phyloP scores from a whole-genome alignment of 1,140 invertebrate genomes.

The Drosophila sturtevanti region DNA sequence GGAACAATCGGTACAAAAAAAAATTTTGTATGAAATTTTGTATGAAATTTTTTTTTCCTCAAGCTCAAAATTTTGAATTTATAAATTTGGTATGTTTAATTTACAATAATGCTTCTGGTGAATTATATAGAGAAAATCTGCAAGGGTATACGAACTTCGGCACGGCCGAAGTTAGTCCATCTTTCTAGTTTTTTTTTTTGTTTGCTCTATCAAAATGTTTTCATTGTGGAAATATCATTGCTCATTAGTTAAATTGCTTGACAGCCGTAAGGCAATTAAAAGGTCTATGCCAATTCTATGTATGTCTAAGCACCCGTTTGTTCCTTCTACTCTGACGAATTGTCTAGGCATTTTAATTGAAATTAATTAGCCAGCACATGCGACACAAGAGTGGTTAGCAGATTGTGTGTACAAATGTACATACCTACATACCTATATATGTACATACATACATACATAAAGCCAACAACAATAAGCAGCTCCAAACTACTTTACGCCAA shows the following conservation, averaged over 20 bases:
- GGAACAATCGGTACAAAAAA: no score
- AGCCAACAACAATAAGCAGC: constrained; percentile 45
- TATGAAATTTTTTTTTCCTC: no score
- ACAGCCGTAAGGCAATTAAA: constrained; percentile 75
- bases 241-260: constrained; percentile 50
- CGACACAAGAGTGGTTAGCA: constrained; percentile 57
- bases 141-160: no score
- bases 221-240: constrained; percentile 18
- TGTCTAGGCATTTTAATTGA: constrained; percentile 79
- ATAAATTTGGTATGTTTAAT: no score
- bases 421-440: no score
- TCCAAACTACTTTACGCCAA: constrained; percentile 72
- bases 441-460: constrained; percentile 10
- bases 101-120: no score
- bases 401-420: constrained; percentile 33
- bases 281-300: constrained; percentile 55
- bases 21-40: no score
- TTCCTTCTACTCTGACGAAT: constrained; percentile 32
- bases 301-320: constrained; percentile 12
- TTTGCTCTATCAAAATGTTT: constrained; percentile 37
- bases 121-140: no score
- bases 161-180: no score
- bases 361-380: constrained; percentile 72
- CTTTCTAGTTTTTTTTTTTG: background rate
- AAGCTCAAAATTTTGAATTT: no score